A percentile compares a stretch with the other conserved stretches of the same genome.
Evolutionary conservation across 37 sponge, comb jelly and placozoan genomes (phyloP).

Genomic region (Lycopodina hypogea): DNA sequence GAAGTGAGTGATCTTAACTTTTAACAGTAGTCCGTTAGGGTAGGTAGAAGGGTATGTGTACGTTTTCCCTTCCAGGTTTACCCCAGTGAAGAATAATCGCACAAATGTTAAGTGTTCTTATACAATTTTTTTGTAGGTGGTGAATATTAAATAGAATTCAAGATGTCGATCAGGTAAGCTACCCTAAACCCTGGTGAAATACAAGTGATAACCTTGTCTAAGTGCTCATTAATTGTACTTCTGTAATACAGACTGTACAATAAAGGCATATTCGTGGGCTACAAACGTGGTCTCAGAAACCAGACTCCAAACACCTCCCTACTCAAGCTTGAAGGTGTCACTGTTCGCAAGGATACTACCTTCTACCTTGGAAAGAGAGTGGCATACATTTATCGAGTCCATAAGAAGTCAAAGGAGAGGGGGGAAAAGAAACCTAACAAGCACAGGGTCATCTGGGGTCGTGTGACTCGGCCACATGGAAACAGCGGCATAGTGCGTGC

Average conservation of each 20-base stretch:
- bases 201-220: background rate
- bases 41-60: too few species aligned
- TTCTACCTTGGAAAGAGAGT: conserved; percentile 96
- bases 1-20: too few species aligned
- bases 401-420: conserved; percentile 39
- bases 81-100: too few species aligned
- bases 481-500: conserved; percentile 95
- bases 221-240: background rate
- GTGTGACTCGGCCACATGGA: conserved; percentile 90
- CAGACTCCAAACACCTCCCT: conserved; percentile 86
- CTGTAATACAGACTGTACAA: conserved; percentile 71
- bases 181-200: too few species aligned
- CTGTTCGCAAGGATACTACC: conserved; percentile 60
- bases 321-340: conserved; percentile 88
- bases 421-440: conserved; percentile 82
- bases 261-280: conserved; percentile 93
- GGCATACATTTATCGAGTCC: conserved; percentile 86
- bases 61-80: too few species aligned
- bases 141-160: conserved; percentile 16
- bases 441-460: conserved; percentile 94
- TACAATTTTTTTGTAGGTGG: background rate
- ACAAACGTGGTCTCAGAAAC: conserved; percentile 83
- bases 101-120: too few species aligned
- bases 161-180: conserved; percentile 26
- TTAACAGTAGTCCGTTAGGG: too few species aligned